Conservation (phyloP, 2,888 invertebrate species). For the Uloborus plumipes region DNA sequence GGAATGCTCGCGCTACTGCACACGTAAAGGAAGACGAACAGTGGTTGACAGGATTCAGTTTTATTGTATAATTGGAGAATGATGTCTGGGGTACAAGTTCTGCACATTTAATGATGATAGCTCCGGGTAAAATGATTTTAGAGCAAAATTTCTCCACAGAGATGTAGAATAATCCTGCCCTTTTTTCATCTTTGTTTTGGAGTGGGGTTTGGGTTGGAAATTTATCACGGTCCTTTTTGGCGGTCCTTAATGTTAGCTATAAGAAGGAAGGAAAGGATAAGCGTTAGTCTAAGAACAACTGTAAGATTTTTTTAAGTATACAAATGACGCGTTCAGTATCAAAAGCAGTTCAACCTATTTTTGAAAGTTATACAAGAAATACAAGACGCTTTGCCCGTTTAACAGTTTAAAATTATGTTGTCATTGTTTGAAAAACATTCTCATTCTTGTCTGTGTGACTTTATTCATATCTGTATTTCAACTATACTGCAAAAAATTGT, state of each 20-base stretch:
- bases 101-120: slow-evolving; percentile 12
- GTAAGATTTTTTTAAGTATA: too few species aligned
- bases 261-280: slow-evolving; percentile 1
- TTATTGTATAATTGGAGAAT: slow-evolving; percentile 13
- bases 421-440: too few species aligned
- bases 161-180: slow-evolving; percentile 15
- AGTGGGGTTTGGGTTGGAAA: background rate
- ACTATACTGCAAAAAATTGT: too few species aligned
- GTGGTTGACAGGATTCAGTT: slow-evolving; percentile 41
- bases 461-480: too few species aligned
- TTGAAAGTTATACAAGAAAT: too few species aligned
- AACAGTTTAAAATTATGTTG: too few species aligned
- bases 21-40: slow-evolving; percentile 50
- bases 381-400: too few species aligned
- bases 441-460: too few species aligned
- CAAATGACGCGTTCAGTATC: too few species aligned
- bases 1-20: slow-evolving; percentile 42
- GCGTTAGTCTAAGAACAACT: background rate
- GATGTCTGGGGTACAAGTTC: slow-evolving; percentile 12
- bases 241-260: slow-evolving; percentile 32
- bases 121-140: slow-evolving; percentile 4
- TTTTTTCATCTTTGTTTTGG: slow-evolving; percentile 4
- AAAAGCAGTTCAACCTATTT: too few species aligned
- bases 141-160: slow-evolving; percentile 20
- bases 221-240: slow-evolving; percentile 42